Percentiles rank a stretch among this genome's conserved stretches.
Conservation (phyloP, 2,888 invertebrate genomes). For the Acanthosepion lycidas region DNA sequence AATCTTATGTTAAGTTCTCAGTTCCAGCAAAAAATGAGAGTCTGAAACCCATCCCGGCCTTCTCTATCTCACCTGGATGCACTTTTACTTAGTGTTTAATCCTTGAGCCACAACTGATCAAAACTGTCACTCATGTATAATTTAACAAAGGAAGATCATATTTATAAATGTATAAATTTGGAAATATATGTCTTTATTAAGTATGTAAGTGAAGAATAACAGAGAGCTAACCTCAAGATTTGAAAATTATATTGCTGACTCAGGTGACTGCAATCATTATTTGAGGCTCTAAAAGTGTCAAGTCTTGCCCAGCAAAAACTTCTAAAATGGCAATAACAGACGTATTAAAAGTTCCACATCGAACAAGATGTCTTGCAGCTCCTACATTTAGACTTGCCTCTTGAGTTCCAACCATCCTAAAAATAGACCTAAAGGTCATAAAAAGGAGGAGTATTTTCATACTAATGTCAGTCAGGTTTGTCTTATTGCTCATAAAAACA, state of each 20-base stretch:
- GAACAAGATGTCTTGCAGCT: not conserved
- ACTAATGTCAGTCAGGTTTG: slow-evolving; percentile 18
- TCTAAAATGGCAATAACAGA: not conserved
- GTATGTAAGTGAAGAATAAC: no score
- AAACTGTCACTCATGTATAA: no score
- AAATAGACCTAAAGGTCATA: not conserved
- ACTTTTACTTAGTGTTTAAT: no score
- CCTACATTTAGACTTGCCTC: not conserved
- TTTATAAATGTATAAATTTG: no score
- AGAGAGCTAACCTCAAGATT: not conserved
- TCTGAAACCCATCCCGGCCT: no score
- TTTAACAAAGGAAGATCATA: no score
- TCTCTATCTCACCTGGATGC: no score
- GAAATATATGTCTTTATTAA: no score
- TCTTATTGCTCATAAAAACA: not conserved
- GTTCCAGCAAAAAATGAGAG: no score
- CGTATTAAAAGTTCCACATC: not conserved
- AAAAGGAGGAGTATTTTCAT: not conserved
- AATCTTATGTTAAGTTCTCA: no score
- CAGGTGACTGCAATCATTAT: not conserved
- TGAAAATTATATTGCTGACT: not conserved
- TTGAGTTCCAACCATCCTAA: not conserved
- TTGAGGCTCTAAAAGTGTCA: slow-evolving; percentile 16
- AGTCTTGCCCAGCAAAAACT: not conserved
- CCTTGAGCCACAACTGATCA: no score